Conservation (phyloP, 2,888 invertebrate species). For the Noctuana brunneofusca region DNA sequence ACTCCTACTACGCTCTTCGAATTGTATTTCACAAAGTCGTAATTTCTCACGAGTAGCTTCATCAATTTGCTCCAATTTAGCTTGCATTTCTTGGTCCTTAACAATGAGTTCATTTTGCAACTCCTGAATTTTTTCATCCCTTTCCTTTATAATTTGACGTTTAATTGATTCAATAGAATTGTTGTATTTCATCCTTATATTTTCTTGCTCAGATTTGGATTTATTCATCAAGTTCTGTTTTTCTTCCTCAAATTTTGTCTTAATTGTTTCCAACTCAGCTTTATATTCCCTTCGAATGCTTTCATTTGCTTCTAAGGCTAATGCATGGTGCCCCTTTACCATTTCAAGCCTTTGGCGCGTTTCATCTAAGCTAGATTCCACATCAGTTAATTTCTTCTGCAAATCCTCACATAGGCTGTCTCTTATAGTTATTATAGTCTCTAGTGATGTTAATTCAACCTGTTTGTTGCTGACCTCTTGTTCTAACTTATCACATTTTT, state of each 20-base stretch:
- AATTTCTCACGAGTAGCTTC: conserved; percentile 74
- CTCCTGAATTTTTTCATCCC: conserved; percentile 61
- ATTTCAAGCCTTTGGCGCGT: conserved; percentile 73
- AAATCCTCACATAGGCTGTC: conserved; percentile 75
- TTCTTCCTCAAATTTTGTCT: conserved; percentile 74
- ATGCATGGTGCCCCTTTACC: conserved; percentile 77
- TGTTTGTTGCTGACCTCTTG: conserved; percentile 70
- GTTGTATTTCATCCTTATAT: conserved; percentile 63
- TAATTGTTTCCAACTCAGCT: conserved; percentile 70
- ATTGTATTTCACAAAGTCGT: conserved; percentile 74
- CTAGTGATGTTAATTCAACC: conserved; percentile 67
- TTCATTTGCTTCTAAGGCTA: conserved; percentile 78
- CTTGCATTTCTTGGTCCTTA: conserved; percentile 72
- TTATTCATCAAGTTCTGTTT: conserved; percentile 64
- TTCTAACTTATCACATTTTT: conserved; percentile 66
- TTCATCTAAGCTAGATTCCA: conserved; percentile 65
- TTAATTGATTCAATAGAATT: conserved; percentile 61
- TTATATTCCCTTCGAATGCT: conserved; percentile 78
- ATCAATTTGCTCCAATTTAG: conserved; percentile 74
- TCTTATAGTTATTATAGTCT: conserved; percentile 71
- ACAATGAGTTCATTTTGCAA: conserved; percentile 59
- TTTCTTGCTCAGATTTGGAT: conserved; percentile 66
- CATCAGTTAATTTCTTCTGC: conserved; percentile 67
- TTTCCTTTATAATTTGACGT: conserved; percentile 63
- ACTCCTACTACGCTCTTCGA: conserved; percentile 67